phyloP scores from a whole-genome alignment of 2,797 vertebrate species.

The Sebastiscus albofasciatus region DNA sequence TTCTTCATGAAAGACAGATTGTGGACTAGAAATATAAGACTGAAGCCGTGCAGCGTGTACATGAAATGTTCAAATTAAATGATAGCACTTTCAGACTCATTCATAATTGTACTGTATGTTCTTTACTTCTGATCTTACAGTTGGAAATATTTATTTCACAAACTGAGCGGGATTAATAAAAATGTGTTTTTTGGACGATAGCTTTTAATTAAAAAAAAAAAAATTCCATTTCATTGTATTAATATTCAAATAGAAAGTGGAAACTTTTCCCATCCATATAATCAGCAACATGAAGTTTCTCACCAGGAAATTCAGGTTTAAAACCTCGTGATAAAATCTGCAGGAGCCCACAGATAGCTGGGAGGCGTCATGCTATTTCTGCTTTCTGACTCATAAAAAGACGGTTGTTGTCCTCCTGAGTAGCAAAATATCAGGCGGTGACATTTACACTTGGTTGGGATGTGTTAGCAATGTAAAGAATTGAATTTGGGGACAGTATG shows the following conservation, averaged over 20 bases:
- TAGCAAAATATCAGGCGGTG: slow-evolving; percentile 12
- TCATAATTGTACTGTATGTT: slow-evolving; percentile 17
- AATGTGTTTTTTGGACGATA: slow-evolving; percentile 1
- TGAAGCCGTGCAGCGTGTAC: slow-evolving; percentile 1
- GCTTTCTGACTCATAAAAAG: slow-evolving; percentile 19
- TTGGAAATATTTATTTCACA: neutral
- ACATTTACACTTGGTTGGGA: slow-evolving; percentile 1
- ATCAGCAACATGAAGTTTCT: slow-evolving; percentile 5
- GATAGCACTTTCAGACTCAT: neutral
- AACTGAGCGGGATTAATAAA: slow-evolving; percentile 20
- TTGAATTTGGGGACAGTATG: neutral
- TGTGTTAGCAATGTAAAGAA: neutral
- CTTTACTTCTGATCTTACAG: slow-evolving; percentile 6
- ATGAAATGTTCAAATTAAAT: slow-evolving; percentile 13
- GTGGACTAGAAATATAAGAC: neutral
- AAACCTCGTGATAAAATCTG: slow-evolving; percentile 32
- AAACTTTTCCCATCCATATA: neutral
- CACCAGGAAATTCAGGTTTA: slow-evolving; percentile 4
- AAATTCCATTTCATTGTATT: neutral
- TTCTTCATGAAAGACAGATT: neutral
- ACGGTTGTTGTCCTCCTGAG: slow-evolving; percentile 9
- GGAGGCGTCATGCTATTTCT: slow-evolving; percentile 18
- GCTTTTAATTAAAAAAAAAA: neutral
- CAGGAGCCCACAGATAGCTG: slow-evolving; percentile 9
- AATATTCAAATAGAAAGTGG: neutral